phyloP scores from a whole-genome alignment of 1,140 invertebrate genomes.

The Alviniconcha marisindica region DNA sequence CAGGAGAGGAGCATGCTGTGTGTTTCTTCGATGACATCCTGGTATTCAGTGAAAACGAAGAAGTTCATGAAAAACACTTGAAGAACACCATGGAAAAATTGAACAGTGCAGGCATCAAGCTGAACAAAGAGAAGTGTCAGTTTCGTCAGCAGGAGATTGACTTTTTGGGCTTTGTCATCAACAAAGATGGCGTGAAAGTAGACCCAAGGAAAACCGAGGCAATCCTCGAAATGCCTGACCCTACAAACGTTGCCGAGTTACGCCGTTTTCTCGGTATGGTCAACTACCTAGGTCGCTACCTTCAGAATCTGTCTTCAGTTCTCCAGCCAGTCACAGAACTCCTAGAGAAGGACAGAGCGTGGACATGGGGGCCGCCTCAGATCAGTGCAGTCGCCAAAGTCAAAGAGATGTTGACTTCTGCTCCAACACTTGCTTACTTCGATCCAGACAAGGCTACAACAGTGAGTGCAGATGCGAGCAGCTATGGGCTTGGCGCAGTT shows the following conservation, averaged over 20 bases:
- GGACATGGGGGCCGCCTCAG: conserved; percentile 41
- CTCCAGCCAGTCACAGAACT: conserved; percentile 45
- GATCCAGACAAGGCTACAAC: conserved; percentile 7
- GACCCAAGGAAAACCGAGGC: no score
- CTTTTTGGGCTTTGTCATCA: no score
- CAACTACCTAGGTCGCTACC: conserved; percentile 41
- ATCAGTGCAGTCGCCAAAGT: conserved; percentile 31
- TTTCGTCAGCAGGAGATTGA: no score
- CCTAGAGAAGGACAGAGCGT: conserved; percentile 39
- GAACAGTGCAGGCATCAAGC: no score
- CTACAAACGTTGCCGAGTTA: conserved; percentile 50
- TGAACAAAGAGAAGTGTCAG: no score
- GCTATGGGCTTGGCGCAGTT: background rate
- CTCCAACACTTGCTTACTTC: conserved; percentile 36
- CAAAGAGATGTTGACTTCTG: conserved; percentile 34
- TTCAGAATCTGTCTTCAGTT: conserved; percentile 41
- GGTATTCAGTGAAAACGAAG: no score
- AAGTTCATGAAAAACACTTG: no score
- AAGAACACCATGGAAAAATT: no score
- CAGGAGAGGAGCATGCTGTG: no score
- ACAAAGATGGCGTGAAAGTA: no score
- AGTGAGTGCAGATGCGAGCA: conserved; percentile 5
- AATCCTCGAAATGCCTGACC: conserved; percentile 57
- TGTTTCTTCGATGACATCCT: no score
- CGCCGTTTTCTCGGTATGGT: conserved; percentile 32